Conservation (phyloP, 2,113 vertebrate genomes). For the Lampris incognitus region DNA sequence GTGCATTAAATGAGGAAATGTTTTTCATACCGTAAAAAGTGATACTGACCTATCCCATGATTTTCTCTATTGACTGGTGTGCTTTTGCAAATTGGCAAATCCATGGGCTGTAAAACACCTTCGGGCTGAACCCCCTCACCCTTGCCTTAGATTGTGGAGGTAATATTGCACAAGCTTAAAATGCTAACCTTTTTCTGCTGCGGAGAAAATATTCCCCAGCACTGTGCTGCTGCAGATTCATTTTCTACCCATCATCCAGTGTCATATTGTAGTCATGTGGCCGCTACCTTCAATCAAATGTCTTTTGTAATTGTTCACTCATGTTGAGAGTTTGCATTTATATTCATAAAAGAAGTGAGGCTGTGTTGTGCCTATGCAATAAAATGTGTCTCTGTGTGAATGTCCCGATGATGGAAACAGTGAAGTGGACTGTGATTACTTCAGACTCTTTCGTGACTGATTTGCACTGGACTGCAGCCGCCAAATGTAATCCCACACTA, state of each 20-base stretch:
- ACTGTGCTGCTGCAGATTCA: slow-evolving; percentile 30
- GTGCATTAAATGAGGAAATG: slow-evolving; percentile 3
- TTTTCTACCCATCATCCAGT: slow-evolving; percentile 52
- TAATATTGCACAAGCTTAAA: slow-evolving; percentile 29
- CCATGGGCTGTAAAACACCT: background rate
- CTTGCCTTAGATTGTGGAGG: slow-evolving; percentile 7
- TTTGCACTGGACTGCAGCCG: slow-evolving; percentile 17
- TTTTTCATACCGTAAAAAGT: slow-evolving; percentile 7
- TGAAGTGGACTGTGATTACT: slow-evolving; percentile 52
- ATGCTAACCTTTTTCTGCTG: slow-evolving; percentile 21
- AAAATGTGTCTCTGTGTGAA: slow-evolving; percentile 26
- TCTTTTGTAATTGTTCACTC: slow-evolving; percentile 48
- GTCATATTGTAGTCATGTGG: slow-evolving; percentile 47
- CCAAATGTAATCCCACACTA: slow-evolving; percentile 21
- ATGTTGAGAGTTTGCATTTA: slow-evolving; percentile 60
- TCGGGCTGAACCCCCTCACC: background rate
- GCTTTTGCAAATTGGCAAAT: slow-evolving; percentile 27
- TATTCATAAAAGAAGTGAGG: slow-evolving; percentile 46
- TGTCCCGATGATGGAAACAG: slow-evolving; percentile 27
- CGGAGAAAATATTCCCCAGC: slow-evolving; percentile 43
- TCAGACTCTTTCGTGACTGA: slow-evolving; percentile 25
- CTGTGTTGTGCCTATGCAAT: slow-evolving; percentile 14
- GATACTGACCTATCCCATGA: slow-evolving; percentile 2
- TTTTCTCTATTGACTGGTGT: slow-evolving; percentile 21
- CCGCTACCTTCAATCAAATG: slow-evolving; percentile 55